Evolutionary conservation across 2,888 invertebrate genomes (phyloP).

Genomic region (Drosophila paramelanica): DNA sequence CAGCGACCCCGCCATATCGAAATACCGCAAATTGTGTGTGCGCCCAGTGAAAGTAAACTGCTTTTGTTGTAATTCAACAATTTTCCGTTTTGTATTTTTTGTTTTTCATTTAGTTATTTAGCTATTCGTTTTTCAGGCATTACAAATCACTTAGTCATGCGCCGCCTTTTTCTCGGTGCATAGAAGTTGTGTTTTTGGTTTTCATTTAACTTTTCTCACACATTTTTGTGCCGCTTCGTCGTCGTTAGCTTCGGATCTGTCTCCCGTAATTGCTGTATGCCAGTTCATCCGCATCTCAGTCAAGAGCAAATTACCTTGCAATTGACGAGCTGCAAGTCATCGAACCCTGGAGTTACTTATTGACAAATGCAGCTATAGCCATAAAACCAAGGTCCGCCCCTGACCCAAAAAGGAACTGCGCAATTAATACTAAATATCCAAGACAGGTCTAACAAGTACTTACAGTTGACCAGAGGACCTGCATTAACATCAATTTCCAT

Average conservation of each 20-base stretch:
- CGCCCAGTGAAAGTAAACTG: constrained; percentile 70
- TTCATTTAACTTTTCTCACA: constrained; percentile 58
- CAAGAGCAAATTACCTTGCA: constrained; percentile 60
- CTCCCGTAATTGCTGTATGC: constrained; percentile 27
- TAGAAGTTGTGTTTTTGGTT: constrained; percentile 29
- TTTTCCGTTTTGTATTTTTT: constrained; percentile 56
- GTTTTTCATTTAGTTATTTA: constrained; percentile 14
- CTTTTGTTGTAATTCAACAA: constrained; percentile 51
- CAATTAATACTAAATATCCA: neutral
- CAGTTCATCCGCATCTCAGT: constrained; percentile 42
- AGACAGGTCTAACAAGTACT: too few species aligned
- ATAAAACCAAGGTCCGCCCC: constrained; percentile 1
- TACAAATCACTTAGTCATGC: constrained; percentile 36
- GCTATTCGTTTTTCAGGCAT: constrained; percentile 37
- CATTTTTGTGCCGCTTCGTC: constrained; percentile 14
- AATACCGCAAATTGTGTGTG: constrained; percentile 20
- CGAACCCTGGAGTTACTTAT: constrained; percentile 41
- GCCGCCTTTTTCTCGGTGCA: constrained; percentile 13
- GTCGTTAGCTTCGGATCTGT: constrained; percentile 2
- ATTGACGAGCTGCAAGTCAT: constrained; percentile 54
- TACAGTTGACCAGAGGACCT: too few species aligned
- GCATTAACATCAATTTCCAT: too few species aligned
- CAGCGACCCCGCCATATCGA: constrained; percentile 32
- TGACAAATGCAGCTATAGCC: neutral
- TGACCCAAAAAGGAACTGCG: neutral